Conservation (phyloP, 1,140 invertebrate species). For the Cydia amplana region DNA sequence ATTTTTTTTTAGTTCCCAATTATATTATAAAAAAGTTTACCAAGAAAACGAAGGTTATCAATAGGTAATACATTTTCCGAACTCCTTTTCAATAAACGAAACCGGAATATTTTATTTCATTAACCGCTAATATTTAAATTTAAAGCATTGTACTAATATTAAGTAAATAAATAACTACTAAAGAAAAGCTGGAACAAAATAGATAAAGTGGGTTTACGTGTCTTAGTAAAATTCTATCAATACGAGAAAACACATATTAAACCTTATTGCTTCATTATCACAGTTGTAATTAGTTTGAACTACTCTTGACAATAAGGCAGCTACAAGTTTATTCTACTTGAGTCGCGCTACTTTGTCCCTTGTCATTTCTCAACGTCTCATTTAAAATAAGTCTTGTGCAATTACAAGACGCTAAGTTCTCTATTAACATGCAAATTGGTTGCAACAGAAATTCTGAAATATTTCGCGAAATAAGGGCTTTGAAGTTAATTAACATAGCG, state of each 20-base stretch:
- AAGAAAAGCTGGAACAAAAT: constrained; percentile 14
- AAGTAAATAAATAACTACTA: not conserved
- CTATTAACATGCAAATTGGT: constrained; percentile 33
- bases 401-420: constrained; percentile 32
- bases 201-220: not conserved
- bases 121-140: not conserved
- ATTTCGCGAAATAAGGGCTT: constrained; percentile 11
- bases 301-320: constrained; percentile 1
- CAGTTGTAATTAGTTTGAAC: not conserved
- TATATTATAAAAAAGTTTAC: too few relatives aligned
- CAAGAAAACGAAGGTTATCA: too few relatives aligned
- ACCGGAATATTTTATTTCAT: too few relatives aligned
- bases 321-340: constrained; percentile 27
- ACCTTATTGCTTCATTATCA: not conserved
- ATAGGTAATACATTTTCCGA: too few relatives aligned
- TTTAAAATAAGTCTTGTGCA: constrained; percentile 32
- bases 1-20: too few relatives aligned
- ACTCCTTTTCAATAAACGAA: too few relatives aligned
- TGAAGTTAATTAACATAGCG: constrained; percentile 6
- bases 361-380: constrained; percentile 24
- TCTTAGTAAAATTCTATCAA: not conserved
- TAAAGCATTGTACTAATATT: not conserved
- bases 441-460: constrained; percentile 31
- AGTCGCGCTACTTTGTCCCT: constrained; percentile 29
- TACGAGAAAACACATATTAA: not conserved